Conservation (phyloP, 2,888 invertebrate species). For the Chalcosyrphus nemorum region DNA sequence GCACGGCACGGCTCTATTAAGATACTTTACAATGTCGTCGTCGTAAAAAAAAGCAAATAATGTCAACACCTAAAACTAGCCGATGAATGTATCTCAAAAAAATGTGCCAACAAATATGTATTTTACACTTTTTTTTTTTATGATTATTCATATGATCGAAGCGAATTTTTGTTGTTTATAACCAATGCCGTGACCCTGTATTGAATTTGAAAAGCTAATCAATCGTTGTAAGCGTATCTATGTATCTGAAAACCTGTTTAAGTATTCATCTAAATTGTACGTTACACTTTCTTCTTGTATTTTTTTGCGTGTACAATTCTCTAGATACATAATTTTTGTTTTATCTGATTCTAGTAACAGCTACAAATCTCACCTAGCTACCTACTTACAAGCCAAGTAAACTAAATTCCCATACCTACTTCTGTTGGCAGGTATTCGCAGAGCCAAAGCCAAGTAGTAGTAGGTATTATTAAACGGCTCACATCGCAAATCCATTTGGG, state of each 20-base stretch:
- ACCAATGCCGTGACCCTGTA: slow-evolving; percentile 1
- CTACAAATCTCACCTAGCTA: slow-evolving; percentile 45
- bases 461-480: slow-evolving; percentile 43
- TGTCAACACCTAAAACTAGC: slow-evolving; percentile 20
- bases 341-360: background rate
- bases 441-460: background rate
- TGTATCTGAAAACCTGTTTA: background rate
- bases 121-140: background rate
- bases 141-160: background rate
- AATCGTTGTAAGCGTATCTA: background rate
- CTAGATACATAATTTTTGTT: slow-evolving; percentile 3
- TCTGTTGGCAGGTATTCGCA: background rate
- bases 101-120: background rate
- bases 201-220: background rate
- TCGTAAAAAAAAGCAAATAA: background rate
- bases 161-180: background rate
- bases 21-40: background rate
- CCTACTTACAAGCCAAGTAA: slow-evolving; percentile 35
- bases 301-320: background rate
- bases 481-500: slow-evolving; percentile 62
- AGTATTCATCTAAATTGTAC: background rate
- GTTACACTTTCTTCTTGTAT: slow-evolving; percentile 10
- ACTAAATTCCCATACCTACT: slow-evolving; percentile 31
- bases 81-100: slow-evolving; percentile 1
- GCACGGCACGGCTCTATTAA: slow-evolving; percentile 6